These are phyloP conservation scores for Istiophorus platypterus DNA, from an alignment of 2,113 vertebrate genomes.

Conservation along the genomic window DNA sequence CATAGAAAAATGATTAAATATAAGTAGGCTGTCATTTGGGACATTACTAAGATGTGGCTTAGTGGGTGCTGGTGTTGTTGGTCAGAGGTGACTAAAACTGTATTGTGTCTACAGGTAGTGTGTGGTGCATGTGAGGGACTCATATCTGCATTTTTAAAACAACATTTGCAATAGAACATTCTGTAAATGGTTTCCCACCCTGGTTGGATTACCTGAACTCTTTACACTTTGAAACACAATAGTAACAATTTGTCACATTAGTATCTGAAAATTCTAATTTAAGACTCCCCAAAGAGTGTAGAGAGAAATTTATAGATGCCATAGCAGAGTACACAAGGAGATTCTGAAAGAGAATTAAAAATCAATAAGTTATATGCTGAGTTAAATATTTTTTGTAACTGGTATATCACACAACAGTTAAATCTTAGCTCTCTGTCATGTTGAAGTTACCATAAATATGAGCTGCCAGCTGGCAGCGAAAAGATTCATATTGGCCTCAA, in stretches of 20 bases:
- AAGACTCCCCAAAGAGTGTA: conserved; percentile 65
- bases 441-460: conserved; percentile 27
- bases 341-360: conserved; percentile 16
- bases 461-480: conserved; percentile 33
- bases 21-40: conserved; percentile 30
- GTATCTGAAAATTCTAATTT: conserved; percentile 66
- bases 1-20: neutral
- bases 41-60: conserved; percentile 9
- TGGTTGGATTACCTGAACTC: conserved; percentile 77
- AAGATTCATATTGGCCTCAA: conserved; percentile 43
- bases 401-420: conserved; percentile 4
- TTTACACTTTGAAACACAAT: conserved; percentile 67
- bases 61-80: conserved; percentile 52
- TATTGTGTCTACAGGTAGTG: conserved; percentile 53
- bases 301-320: conserved; percentile 61
- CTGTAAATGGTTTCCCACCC: conserved; percentile 76
- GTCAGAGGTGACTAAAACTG: conserved; percentile 6
- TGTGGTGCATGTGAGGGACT: conserved; percentile 67
- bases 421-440: conserved; percentile 35
- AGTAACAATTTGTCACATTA: conserved; percentile 65
- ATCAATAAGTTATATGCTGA: conserved; percentile 16
- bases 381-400: conserved; percentile 37
- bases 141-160: conserved; percentile 62
- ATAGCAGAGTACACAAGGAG: conserved; percentile 26
- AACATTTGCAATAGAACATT: conserved; percentile 55